Conservation (phyloP, 2,888 invertebrate species). For the Ophion ellenae region DNA sequence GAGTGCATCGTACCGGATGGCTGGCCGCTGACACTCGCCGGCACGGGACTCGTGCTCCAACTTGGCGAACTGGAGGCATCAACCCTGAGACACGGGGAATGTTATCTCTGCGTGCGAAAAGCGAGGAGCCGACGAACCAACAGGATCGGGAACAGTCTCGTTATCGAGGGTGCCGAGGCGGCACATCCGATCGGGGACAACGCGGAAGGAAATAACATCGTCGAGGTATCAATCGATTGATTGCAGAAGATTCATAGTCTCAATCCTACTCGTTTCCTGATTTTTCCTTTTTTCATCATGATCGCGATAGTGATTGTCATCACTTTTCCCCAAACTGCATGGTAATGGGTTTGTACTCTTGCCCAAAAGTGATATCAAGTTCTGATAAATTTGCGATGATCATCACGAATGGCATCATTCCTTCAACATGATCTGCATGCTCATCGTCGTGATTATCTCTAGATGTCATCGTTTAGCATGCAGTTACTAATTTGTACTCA, state of each 20-base stretch:
- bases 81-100: slow-evolving; percentile 87
- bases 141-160: slow-evolving; percentile 68
- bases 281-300: neutral
- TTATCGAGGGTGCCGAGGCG: slow-evolving; percentile 61
- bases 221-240: slow-evolving; percentile 75
- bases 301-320: neutral
- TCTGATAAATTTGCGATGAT: too few relatives aligned
- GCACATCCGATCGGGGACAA: slow-evolving; percentile 56
- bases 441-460: too few relatives aligned
- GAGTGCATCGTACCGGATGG: slow-evolving; percentile 86
- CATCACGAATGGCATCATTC: too few relatives aligned
- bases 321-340: too few relatives aligned
- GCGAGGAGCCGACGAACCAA: slow-evolving; percentile 73
- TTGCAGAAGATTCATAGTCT: neutral
- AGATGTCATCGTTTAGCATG: too few relatives aligned
- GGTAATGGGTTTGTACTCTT: too few relatives aligned
- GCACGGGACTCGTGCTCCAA: slow-evolving; percentile 87
- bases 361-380: too few relatives aligned
- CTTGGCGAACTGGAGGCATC: slow-evolving; percentile 87
- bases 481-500: too few relatives aligned
- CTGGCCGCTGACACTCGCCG: slow-evolving; percentile 88
- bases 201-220: slow-evolving; percentile 73
- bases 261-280: neutral
- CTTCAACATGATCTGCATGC: too few relatives aligned
- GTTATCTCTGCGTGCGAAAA: slow-evolving; percentile 87